Evolutionary conservation across 2,797 vertebrate species (phyloP).

Genomic region (Balearica regulorum): DNA sequence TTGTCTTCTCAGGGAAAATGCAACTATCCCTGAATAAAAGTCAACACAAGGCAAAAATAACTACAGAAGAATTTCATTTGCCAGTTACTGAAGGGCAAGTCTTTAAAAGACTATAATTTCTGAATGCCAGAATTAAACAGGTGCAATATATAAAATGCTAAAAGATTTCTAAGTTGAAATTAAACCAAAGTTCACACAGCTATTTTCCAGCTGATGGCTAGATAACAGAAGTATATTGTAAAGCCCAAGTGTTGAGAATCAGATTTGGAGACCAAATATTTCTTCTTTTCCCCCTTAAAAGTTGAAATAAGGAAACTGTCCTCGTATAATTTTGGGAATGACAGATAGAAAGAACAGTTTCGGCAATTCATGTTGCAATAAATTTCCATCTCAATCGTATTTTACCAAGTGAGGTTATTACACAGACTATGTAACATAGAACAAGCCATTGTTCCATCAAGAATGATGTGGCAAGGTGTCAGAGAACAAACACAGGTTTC

Average conservation of each 20-base stretch:
- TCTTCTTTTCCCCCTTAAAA: background rate
- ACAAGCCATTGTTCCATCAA: background rate
- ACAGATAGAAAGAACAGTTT: background rate
- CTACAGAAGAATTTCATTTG: background rate
- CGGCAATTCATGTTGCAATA: background rate
- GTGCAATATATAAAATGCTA: background rate
- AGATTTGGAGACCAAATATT: background rate
- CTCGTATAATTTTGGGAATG: background rate
- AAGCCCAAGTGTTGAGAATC: background rate
- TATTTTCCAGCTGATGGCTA: background rate
- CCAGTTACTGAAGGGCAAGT: background rate
- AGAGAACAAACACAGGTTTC: background rate
- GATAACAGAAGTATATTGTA: background rate
- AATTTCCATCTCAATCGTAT: background rate
- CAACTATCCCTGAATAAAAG: constrained; percentile 27
- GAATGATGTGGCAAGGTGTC: background rate
- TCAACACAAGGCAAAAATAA: constrained; percentile 26
- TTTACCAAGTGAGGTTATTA: background rate
- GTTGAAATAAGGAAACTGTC: background rate
- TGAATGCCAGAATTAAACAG: background rate
- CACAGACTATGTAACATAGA: background rate
- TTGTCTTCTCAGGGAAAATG: constrained; percentile 36
- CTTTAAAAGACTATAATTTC: background rate
- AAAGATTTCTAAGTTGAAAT: background rate
- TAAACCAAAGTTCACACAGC: background rate